phyloP scores from a whole-genome alignment of 2,113 vertebrate species.

The Phoxinus phoxinus region DNA sequence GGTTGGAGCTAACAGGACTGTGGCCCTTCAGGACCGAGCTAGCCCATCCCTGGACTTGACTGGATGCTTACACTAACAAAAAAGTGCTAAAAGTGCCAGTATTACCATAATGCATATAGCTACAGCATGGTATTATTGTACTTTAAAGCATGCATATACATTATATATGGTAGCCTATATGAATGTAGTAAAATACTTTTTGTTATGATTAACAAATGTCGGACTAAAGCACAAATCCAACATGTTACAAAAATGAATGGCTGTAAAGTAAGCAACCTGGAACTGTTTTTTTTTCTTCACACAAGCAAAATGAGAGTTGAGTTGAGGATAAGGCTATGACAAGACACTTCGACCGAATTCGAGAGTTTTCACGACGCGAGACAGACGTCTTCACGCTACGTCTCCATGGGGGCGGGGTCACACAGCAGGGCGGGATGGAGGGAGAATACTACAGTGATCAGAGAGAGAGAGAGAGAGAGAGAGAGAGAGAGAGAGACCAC shows the following conservation, averaged over 20 bases:
- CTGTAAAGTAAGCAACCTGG: neutral
- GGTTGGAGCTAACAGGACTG: too few species aligned
- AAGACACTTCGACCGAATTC: neutral
- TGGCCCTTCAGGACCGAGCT: too few species aligned
- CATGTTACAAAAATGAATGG: neutral
- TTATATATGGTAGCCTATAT: too few species aligned
- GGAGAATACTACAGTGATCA: neutral
- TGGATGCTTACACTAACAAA: too few species aligned
- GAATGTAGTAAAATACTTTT: neutral
- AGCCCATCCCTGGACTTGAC: too few species aligned
- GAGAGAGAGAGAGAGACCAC: slow-evolving; percentile 47
- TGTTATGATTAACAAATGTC: neutral
- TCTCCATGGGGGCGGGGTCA: slow-evolving; percentile 32
- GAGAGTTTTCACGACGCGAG: neutral
- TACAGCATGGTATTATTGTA: neutral
- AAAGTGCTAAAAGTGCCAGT: too few species aligned
- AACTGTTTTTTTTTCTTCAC: neutral
- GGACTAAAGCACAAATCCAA: neutral
- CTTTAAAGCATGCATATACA: neutral
- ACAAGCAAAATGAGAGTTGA: neutral
- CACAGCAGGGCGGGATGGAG: slow-evolving; percentile 34
- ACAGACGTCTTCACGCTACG: neutral
- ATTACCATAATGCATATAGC: neutral
- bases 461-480: slow-evolving; percentile 44
- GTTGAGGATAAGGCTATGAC: neutral